These are phyloP conservation scores for Kryphioiulus occultus DNA, from an alignment of 2,888 invertebrate genomes.

Conservation along the genomic window DNA sequence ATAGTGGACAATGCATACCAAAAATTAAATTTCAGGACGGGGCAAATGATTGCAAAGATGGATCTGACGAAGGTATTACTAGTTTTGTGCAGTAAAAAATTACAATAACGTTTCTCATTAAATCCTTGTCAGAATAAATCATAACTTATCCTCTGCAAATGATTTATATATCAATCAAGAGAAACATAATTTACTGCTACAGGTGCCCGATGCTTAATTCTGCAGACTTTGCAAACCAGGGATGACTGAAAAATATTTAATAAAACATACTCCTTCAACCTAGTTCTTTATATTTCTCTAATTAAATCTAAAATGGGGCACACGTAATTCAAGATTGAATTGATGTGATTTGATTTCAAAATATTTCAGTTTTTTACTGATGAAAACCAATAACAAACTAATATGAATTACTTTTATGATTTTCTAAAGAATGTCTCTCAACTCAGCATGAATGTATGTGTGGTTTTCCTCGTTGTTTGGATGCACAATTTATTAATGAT, in stretches of 20 bases:
- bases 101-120: background rate
- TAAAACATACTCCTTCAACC: background rate
- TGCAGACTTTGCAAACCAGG: background rate
- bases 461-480: conserved; percentile 63
- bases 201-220: background rate
- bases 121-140: background rate
- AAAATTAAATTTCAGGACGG: conserved; percentile 58
- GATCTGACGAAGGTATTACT: conserved; percentile 61
- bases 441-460: conserved; percentile 64
- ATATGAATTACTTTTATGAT: background rate
- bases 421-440: conserved; percentile 61
- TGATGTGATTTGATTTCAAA: background rate
- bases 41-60: conserved; percentile 59
- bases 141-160: no score
- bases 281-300: background rate
- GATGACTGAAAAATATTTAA: background rate
- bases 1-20: conserved; percentile 57
- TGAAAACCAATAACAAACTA: background rate
- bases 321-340: no score
- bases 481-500: conserved; percentile 60
- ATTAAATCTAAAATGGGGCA: no score
- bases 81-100: background rate
- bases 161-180: no score
- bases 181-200: background rate
- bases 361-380: background rate